A percentile compares a stretch with the other conserved stretches of the same genome.
Evolutionary conservation across 2,113 vertebrate genomes (phyloP).

Genomic region (Neolamprologus sp.): DNA sequence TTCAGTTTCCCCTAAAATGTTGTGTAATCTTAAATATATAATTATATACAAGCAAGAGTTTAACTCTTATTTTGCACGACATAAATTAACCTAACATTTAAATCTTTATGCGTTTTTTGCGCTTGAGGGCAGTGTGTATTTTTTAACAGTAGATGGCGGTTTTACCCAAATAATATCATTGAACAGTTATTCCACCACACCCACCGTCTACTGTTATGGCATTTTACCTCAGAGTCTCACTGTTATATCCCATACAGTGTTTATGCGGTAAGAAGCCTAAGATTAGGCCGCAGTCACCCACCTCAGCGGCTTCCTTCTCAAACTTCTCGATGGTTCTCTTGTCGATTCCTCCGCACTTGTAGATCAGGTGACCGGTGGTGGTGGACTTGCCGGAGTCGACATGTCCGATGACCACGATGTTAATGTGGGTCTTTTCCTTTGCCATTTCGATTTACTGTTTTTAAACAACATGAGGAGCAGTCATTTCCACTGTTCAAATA

Average conservation of each 20-base stretch:
- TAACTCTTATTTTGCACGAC: neutral
- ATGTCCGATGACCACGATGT: slow-evolving; percentile 80
- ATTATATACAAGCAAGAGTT: neutral
- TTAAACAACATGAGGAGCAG: neutral
- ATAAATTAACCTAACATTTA: neutral
- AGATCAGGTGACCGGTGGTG: slow-evolving; percentile 74
- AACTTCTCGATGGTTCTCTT: slow-evolving; percentile 80
- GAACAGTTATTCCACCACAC: neutral
- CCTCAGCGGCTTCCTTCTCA: slow-evolving; percentile 73
- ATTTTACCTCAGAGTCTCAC: neutral
- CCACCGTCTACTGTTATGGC: neutral
- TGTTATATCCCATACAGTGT: neutral
- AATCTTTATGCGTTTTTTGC: neutral
- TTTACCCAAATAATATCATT: neutral
- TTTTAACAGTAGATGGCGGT: slow-evolving; percentile 44
- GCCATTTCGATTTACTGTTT: slow-evolving; percentile 60
- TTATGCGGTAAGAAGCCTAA: neutral
- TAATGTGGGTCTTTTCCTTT: slow-evolving; percentile 76
- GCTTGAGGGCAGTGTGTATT: neutral
- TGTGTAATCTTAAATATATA: accelerated
- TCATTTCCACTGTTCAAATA: neutral
- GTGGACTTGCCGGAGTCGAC: slow-evolving; percentile 79
- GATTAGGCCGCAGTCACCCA: neutral
- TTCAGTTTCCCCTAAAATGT: neutral
- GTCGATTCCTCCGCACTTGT: slow-evolving; percentile 77